Conservation (phyloP, 2,888 invertebrate genomes). For the Andrena minutula region DNA sequence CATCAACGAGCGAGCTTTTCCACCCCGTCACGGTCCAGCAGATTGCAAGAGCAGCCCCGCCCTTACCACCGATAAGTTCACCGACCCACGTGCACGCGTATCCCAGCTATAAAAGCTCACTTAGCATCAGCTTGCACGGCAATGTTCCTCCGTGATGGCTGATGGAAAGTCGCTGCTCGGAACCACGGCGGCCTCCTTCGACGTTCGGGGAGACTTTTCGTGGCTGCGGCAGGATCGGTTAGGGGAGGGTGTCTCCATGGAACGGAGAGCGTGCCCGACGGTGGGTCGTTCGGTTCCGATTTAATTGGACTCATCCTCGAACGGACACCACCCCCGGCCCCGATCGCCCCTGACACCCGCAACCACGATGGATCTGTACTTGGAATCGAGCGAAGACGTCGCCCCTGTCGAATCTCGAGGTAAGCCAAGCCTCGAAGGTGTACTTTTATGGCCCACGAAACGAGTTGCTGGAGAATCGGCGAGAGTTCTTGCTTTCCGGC, state of each 20-base stretch:
- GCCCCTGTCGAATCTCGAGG: not conserved
- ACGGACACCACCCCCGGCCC: not conserved
- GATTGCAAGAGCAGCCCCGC: slow-evolving; percentile 69
- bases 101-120: slow-evolving; percentile 79
- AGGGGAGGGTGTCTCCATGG: not conserved
- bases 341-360: not conserved
- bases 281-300: not conserved
- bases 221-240: slow-evolving; percentile 10
- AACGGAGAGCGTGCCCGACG: not conserved
- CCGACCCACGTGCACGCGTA: slow-evolving; percentile 75
- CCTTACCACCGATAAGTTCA: slow-evolving; percentile 75
- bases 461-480: slow-evolving; percentile 36
- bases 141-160: slow-evolving; percentile 78
- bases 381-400: not conserved
- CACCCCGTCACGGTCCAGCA: slow-evolving; percentile 60
- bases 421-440: slow-evolving; percentile 12
- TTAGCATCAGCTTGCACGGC: slow-evolving; percentile 76
- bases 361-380: slow-evolving; percentile 6
- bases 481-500: not conserved
- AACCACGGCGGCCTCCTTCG: slow-evolving; percentile 35
- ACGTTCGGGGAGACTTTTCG: not conserved
- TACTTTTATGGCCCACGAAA: not conserved
- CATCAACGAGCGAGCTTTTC: slow-evolving; percentile 48
- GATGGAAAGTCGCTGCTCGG: slow-evolving; percentile 67
- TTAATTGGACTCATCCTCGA: slow-evolving; percentile 30